Evolutionary conservation across 2,113 vertebrate genomes (phyloP).

Genomic region (Crotalus helleri): DNA sequence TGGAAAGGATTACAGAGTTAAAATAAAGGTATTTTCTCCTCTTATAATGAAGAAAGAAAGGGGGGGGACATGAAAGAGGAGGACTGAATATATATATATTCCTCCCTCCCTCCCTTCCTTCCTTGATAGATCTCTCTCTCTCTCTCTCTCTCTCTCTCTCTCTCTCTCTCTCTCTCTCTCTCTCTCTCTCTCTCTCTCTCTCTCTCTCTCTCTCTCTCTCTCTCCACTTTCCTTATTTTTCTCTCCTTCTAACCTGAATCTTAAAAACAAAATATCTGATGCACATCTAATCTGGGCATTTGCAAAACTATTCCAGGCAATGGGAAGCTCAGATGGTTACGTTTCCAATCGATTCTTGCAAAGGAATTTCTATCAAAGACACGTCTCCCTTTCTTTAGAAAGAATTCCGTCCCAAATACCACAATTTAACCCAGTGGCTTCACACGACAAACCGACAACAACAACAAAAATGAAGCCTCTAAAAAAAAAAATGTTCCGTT

Average conservation of each 20-base stretch:
- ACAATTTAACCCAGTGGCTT: not conserved
- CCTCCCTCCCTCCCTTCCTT: no score
- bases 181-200: not conserved
- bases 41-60: not conserved
- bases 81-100: not conserved
- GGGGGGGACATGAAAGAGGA: not conserved
- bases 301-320: not conserved
- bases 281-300: not conserved
- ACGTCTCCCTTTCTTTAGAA: fast-evolving
- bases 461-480: not conserved
- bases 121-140: no score
- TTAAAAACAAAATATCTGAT: not conserved
- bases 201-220: not conserved
- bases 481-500: not conserved
- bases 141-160: no score
- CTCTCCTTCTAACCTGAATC: not conserved
- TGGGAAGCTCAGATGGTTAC: not conserved
- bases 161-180: no score
- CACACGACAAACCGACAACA: not conserved
- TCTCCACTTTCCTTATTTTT: not conserved
- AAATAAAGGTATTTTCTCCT: not conserved
- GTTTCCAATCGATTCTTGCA: not conserved
- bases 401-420: not conserved
- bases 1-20: not conserved
- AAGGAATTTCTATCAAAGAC: not conserved